Evolutionary conservation across 2,113 vertebrate genomes (phyloP).

Genomic region (Tragelaphus buxtoni): DNA sequence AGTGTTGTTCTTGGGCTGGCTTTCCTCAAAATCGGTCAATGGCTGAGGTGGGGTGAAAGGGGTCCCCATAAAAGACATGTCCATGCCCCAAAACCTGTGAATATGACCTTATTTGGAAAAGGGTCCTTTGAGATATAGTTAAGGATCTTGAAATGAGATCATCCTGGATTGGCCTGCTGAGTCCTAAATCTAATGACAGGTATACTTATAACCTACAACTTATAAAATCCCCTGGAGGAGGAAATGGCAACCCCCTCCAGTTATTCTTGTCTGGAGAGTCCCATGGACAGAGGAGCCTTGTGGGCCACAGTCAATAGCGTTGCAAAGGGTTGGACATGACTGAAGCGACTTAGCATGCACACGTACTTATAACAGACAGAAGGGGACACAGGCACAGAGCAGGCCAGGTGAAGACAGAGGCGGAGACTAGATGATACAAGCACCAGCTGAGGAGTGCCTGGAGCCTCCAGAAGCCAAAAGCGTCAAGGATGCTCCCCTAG

Average conservation of each 20-base stretch:
- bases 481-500: rapidly evolving
- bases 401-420: neutral
- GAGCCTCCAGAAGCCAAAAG: neutral
- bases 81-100: neutral
- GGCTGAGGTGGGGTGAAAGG: neutral
- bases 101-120: neutral
- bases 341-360: neutral
- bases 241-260: neutral
- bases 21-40: neutral
- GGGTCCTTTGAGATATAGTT: neutral
- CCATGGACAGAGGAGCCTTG: neutral
- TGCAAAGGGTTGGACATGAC: neutral
- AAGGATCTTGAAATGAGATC: neutral
- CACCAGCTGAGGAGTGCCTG: rapidly evolving
- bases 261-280: neutral
- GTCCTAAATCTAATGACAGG: neutral
- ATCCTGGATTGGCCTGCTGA: neutral
- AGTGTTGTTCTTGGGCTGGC: neutral
- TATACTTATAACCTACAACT: neutral
- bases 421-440: neutral
- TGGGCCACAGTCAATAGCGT: neutral
- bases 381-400: neutral
- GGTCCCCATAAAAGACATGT: neutral
- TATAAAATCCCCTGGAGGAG: neutral
- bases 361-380: neutral